These are phyloP conservation scores for Papilio xuthus DNA, from an alignment of 1,140 invertebrate species.

Conservation along the genomic window DNA sequence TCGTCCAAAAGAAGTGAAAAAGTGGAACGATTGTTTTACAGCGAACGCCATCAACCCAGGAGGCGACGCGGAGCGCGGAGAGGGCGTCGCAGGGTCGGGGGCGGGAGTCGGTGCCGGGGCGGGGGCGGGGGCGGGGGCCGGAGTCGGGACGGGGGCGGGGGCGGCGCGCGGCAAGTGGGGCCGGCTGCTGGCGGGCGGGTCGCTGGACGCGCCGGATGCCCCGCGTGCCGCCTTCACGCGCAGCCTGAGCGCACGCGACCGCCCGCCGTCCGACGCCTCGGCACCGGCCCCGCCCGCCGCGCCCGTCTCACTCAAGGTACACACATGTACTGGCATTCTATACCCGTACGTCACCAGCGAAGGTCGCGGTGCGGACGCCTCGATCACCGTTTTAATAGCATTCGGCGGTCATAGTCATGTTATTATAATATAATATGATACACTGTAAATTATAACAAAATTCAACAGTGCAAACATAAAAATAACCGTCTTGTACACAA, in stretches of 20 bases:
- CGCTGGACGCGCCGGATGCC: slow-evolving; percentile 85
- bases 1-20: neutral
- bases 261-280: slow-evolving; percentile 46
- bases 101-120: slow-evolving; percentile 76
- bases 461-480: too few relatives aligned
- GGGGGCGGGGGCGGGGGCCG: slow-evolving; percentile 77
- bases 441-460: too few relatives aligned
- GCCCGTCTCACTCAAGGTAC: slow-evolving; percentile 53
- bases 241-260: slow-evolving; percentile 86
- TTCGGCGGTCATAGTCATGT: too few relatives aligned
- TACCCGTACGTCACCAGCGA: too few relatives aligned
- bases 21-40: neutral
- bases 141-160: slow-evolving; percentile 67
- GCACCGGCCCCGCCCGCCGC: slow-evolving; percentile 52
- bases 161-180: slow-evolving; percentile 88
- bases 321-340: too few relatives aligned
- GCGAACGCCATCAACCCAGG: neutral
- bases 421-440: too few relatives aligned
- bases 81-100: slow-evolving; percentile 62
- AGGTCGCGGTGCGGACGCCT: too few relatives aligned
- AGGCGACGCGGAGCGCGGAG: slow-evolving; percentile 59
- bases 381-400: too few relatives aligned
- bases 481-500: too few relatives aligned
- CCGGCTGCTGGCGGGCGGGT: slow-evolving; percentile 82
- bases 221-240: slow-evolving; percentile 84